Evolutionary conservation across 2,888 invertebrate species (phyloP).

Genomic region (Steinernema hermaphroditum): DNA sequence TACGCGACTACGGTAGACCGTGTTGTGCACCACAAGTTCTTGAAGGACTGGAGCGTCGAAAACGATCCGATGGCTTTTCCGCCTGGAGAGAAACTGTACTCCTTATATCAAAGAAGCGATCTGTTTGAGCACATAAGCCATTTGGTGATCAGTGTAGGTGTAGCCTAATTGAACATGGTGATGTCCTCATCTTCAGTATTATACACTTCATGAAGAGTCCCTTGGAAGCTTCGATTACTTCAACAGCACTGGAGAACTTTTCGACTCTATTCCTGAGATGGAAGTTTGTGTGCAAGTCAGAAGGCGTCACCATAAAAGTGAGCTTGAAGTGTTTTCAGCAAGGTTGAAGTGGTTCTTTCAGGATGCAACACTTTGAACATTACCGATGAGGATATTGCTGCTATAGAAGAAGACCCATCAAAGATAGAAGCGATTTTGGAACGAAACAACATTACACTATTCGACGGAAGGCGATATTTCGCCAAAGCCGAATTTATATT

Average conservation of each 20-base stretch:
- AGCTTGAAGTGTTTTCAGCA: background rate
- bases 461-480: background rate
- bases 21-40: conserved; percentile 11
- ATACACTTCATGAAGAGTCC: background rate
- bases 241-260: background rate
- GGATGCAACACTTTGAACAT: background rate
- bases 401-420: background rate
- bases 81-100: conserved; percentile 14
- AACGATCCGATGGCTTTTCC: conserved; percentile 17
- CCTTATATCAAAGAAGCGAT: background rate
- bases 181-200: background rate
- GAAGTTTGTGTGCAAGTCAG: background rate
- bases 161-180: background rate
- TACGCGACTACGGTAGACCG: conserved; percentile 13
- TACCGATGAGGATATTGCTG: background rate
- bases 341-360: background rate
- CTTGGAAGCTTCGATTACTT: conserved; percentile 11
- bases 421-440: background rate
- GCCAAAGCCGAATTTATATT: background rate
- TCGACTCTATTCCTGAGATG: background rate
- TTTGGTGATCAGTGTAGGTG: background rate
- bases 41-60: conserved; percentile 3
- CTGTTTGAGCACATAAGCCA: background rate
- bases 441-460: background rate
- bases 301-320: background rate